A percentile compares a stretch with the other conserved stretches of the same genome.
Evolutionary conservation across 1,140 invertebrate genomes (phyloP).

Genomic region (Cotesia vestalis): DNA sequence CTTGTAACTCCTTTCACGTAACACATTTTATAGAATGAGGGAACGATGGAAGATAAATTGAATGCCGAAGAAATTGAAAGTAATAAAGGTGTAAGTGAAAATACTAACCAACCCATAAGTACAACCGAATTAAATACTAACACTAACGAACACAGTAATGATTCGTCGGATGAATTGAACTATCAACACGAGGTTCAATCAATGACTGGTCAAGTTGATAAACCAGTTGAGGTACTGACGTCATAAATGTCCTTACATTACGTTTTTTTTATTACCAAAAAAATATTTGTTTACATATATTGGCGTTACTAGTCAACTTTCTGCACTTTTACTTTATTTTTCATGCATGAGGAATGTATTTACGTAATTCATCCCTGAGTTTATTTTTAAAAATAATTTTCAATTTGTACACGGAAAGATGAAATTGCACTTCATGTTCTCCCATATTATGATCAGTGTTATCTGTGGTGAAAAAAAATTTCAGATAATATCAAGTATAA

Average conservation of each 20-base stretch:
- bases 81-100: slow-evolving; percentile 31
- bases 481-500: too few relatives aligned
- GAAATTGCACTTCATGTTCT: too few relatives aligned
- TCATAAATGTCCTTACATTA: too few relatives aligned
- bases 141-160: slow-evolving; percentile 27
- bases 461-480: too few relatives aligned
- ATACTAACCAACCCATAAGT: slow-evolving; percentile 22
- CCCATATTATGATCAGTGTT: too few relatives aligned
- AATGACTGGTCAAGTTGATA: slow-evolving; percentile 35
- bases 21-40: slow-evolving; percentile 27
- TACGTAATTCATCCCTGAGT: not conserved
- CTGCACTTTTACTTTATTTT: slow-evolving; percentile 24
- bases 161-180: slow-evolving; percentile 34
- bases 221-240: slow-evolving; percentile 36
- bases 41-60: slow-evolving; percentile 5
- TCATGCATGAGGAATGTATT: not conserved
- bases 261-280: not conserved
- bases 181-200: slow-evolving; percentile 36
- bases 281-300: slow-evolving; percentile 1
- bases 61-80: slow-evolving; percentile 26
- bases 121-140: slow-evolving; percentile 25
- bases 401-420: not conserved
- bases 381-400: not conserved
- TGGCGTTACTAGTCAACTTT: slow-evolving; percentile 37
- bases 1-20: not conserved